Evolutionary conservation across 1,140 invertebrate genomes (phyloP).

Genomic region (Drosophila biarmipes): DNA sequence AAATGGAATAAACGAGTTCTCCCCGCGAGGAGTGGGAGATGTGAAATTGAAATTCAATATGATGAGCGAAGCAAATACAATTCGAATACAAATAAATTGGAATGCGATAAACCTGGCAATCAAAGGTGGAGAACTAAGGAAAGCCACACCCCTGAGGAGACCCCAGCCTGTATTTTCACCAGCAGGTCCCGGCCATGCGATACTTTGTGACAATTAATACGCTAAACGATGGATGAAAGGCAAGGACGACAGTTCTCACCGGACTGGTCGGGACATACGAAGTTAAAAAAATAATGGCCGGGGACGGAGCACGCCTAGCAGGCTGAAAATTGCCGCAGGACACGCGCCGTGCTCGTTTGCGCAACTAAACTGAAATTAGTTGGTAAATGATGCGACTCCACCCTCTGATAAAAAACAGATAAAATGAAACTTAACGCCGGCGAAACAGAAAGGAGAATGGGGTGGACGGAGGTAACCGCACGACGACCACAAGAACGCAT

Average conservation of each 20-base stretch:
- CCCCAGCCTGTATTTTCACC: conserved; percentile 14
- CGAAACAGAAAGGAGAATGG: not conserved
- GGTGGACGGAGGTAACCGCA: conserved; percentile 36
- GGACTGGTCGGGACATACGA: not conserved
- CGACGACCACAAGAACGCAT: conserved; percentile 56
- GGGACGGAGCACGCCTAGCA: conserved; percentile 44
- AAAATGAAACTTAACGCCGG: conserved; percentile 60
- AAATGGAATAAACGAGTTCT: conserved; percentile 38
- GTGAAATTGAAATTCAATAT: conserved; percentile 82
- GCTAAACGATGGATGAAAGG: conserved; percentile 65
- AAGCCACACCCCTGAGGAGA: conserved; percentile 35
- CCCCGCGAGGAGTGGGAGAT: conserved; percentile 37
- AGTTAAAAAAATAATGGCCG: conserved; percentile 16
- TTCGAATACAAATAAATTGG: conserved; percentile 78
- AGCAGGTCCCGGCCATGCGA: conserved; percentile 63
- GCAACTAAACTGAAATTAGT: conserved; percentile 82
- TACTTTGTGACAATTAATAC: conserved; percentile 82
- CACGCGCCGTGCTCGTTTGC: conserved; percentile 76
- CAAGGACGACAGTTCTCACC: conserved; percentile 64
- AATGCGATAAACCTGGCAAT: conserved; percentile 78
- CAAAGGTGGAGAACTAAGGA: conserved; percentile 50
- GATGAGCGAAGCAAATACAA: conserved; percentile 65
- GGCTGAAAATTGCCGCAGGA: conserved; percentile 75
- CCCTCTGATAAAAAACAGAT: conserved; percentile 66
- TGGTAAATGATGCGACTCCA: conserved; percentile 64